Evolutionary conservation across 2,888 invertebrate species (phyloP).

Genomic region (Biston betularia): DNA sequence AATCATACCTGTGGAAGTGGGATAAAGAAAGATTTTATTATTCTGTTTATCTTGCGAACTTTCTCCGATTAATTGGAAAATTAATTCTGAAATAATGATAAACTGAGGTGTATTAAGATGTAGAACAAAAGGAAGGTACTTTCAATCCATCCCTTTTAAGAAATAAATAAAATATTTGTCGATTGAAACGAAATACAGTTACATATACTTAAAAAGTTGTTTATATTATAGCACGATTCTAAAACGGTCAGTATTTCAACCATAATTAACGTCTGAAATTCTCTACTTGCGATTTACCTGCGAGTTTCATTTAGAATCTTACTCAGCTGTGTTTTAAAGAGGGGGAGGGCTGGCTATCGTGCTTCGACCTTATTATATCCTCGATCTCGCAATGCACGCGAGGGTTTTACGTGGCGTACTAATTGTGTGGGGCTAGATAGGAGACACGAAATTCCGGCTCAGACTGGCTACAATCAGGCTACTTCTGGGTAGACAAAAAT

Average conservation of each 20-base stretch:
- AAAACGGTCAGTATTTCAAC: conserved; percentile 46
- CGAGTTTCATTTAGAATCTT: conserved; percentile 57
- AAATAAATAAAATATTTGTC: no score
- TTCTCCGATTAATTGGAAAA: no score
- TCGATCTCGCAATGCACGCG: conserved; percentile 72
- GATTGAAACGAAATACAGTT: background rate
- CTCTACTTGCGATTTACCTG: conserved; percentile 49
- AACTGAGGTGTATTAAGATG: no score
- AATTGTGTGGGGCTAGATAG: conserved; percentile 66
- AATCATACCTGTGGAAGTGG: no score
- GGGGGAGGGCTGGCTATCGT: conserved; percentile 61
- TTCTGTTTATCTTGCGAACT: no score
- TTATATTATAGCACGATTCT: conserved; percentile 15
- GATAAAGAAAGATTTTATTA: no score
- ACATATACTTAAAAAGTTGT: background rate
- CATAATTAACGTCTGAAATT: conserved; percentile 50
- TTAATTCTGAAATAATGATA: no score
- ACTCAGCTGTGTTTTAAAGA: conserved; percentile 14
- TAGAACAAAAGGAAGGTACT: no score
- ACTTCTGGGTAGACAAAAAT: no score
- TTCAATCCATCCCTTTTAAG: no score
- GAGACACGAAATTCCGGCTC: conserved; percentile 57
- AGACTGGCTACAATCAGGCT: conserved; percentile 26
- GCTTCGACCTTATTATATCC: conserved; percentile 70
- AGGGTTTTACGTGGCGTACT: conserved; percentile 64